A percentile compares a stretch with the other conserved stretches of the same genome.
These are phyloP conservation scores for Trachelus iudaicus DNA, from an alignment of 2,888 invertebrate genomes.

Conservation along the genomic window DNA sequence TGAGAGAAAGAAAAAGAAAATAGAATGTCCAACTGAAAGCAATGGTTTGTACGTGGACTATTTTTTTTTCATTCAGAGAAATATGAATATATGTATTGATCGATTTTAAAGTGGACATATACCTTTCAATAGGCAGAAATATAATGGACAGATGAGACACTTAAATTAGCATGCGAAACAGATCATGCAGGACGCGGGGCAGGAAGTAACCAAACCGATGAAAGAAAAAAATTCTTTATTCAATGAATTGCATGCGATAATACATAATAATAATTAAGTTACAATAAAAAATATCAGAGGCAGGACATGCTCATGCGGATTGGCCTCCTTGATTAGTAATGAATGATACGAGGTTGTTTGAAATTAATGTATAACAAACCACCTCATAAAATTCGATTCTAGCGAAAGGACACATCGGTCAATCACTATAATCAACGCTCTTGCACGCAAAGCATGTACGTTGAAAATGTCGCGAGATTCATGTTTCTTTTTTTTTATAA, in stretches of 20 bases:
- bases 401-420: neutral
- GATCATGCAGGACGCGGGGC: constrained; percentile 53
- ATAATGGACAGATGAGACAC: neutral
- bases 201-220: constrained; percentile 59
- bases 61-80: neutral
- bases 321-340: constrained; percentile 26
- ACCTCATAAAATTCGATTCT: neutral
- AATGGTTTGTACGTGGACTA: neutral
- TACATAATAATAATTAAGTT: constrained; percentile 40
- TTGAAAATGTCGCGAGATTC: neutral
- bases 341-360: constrained; percentile 20
- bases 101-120: neutral
- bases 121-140: neutral
- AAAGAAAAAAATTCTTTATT: constrained; percentile 59
- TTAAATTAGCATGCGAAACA: constrained; percentile 37
- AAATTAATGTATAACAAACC: neutral
- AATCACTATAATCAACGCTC: neutral
- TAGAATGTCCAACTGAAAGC: neutral
- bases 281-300: constrained; percentile 44
- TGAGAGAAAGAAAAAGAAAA: neutral
- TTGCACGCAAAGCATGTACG: neutral
- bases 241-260: constrained; percentile 57
- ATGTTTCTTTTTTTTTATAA: neutral
- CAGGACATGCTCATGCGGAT: constrained; percentile 54
- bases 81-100: neutral